These are phyloP conservation scores for Crocallis elinguaria DNA, from an alignment of 2,888 invertebrate genomes.

Conservation along the genomic window DNA sequence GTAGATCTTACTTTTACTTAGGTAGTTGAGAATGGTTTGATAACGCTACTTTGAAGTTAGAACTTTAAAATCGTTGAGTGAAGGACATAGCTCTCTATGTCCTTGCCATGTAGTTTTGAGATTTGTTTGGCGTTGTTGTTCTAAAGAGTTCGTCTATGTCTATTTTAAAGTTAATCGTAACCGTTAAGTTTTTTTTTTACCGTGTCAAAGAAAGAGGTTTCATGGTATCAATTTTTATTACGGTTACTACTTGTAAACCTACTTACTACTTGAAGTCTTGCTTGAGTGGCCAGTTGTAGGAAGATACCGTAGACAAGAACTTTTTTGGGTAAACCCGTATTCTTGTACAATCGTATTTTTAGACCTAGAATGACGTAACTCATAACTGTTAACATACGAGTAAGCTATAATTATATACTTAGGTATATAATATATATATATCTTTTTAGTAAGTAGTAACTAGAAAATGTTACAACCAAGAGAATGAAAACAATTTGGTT, in stretches of 20 bases:
- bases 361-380: conserved; percentile 25
- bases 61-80: not conserved
- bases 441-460: too few species aligned
- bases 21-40: conserved; percentile 15
- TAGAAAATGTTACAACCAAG: too few species aligned
- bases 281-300: too few species aligned
- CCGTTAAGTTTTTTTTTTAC: not conserved
- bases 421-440: too few species aligned
- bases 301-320: not conserved
- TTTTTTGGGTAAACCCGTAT: conserved; percentile 15
- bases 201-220: too few species aligned
- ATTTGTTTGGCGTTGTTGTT: not conserved
- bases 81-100: too few species aligned
- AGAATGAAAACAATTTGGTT: not conserved
- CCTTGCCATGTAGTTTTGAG: too few species aligned
- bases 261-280: too few species aligned
- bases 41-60: conserved; percentile 21
- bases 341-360: conserved; percentile 8
- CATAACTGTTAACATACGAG: too few species aligned
- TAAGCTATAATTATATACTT: too few species aligned
- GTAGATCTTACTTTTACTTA: conserved; percentile 29
- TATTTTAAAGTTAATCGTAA: not conserved
- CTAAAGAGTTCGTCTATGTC: not conserved
- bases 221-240: too few species aligned
- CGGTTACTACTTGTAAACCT: too few species aligned